Percentiles rank a stretch among this genome's conserved stretches.
phyloP scores from a whole-genome alignment of 2,797 vertebrate genomes.

The Smutsia gigantea region DNA sequence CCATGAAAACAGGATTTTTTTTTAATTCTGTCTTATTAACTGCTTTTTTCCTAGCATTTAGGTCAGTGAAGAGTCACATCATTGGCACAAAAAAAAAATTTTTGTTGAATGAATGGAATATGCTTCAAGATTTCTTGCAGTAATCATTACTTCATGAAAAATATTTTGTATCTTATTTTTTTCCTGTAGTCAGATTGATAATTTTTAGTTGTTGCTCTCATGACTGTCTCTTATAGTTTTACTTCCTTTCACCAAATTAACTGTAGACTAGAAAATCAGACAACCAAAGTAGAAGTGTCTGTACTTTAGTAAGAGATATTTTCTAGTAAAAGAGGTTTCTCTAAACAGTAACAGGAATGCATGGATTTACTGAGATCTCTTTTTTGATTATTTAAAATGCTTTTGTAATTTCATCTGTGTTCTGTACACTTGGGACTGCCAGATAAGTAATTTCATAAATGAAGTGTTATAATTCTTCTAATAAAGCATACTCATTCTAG shows the following conservation, averaged over 20 bases:
- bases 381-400: not conserved
- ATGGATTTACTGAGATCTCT: not conserved
- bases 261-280: slow-evolving; percentile 31
- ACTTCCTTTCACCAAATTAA: not conserved
- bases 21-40: not conserved
- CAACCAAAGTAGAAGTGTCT: not conserved
- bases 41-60: not conserved
- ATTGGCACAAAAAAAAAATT: not conserved
- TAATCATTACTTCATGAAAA: slow-evolving; percentile 4
- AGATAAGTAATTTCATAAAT: slow-evolving; percentile 22
- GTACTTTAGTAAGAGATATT: not conserved
- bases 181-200: not conserved
- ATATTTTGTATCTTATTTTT: not conserved
- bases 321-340: not conserved
- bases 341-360: not conserved
- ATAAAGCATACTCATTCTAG: not conserved
- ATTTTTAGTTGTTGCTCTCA: not conserved
- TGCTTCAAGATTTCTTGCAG: not conserved
- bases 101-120: not conserved
- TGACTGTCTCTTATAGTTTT: not conserved
- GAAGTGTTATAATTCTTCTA: not conserved
- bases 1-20: not conserved
- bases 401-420: slow-evolving; percentile 3
- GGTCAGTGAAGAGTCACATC: not conserved
- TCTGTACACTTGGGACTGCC: slow-evolving; percentile 17